A percentile compares a stretch with the other conserved stretches of the same genome.
Conservation (phyloP, 2,888 invertebrate genomes). For the Aquatica leii region DNA sequence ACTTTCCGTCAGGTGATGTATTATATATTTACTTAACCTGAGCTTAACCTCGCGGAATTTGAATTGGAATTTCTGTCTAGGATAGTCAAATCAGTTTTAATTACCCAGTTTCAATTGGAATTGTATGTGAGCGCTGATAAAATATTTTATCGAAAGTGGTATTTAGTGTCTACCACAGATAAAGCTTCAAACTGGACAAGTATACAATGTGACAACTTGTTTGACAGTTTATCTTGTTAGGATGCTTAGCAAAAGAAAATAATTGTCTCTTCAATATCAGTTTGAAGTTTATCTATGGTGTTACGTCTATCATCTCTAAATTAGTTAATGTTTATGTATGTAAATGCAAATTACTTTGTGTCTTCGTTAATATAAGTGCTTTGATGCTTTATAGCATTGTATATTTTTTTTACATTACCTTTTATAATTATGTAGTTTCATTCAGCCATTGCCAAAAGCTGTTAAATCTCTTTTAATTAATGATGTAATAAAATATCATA, state of each 20-base stretch:
- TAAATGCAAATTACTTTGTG: too few species aligned
- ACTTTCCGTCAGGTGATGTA: constrained; percentile 5
- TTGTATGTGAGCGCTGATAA: too few species aligned
- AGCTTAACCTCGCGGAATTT: background rate
- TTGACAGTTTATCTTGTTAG: constrained; percentile 20
- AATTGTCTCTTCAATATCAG: constrained; percentile 18
- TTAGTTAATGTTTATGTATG: background rate
- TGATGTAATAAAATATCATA: too few species aligned
- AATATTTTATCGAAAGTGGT: background rate
- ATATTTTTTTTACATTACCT: too few species aligned
- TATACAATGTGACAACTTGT: constrained; percentile 21
- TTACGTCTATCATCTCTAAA: background rate
- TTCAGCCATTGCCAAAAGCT: too few species aligned
- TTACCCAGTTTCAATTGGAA: too few species aligned
- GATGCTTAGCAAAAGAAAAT: constrained; percentile 11
- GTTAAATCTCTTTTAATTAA: too few species aligned
- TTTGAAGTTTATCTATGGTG: constrained; percentile 9
- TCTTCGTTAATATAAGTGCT: too few species aligned
- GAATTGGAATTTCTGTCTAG: constrained; percentile 5
- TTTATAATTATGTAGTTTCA: too few species aligned
- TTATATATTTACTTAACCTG: constrained; percentile 1
- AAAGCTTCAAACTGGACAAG: constrained; percentile 10
- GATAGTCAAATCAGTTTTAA: too few species aligned
- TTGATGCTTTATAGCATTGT: too few species aligned
- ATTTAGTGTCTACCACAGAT: constrained; percentile 19